phyloP scores from a whole-genome alignment of 2,888 invertebrate species.

The Thereva nobilitata region DNA sequence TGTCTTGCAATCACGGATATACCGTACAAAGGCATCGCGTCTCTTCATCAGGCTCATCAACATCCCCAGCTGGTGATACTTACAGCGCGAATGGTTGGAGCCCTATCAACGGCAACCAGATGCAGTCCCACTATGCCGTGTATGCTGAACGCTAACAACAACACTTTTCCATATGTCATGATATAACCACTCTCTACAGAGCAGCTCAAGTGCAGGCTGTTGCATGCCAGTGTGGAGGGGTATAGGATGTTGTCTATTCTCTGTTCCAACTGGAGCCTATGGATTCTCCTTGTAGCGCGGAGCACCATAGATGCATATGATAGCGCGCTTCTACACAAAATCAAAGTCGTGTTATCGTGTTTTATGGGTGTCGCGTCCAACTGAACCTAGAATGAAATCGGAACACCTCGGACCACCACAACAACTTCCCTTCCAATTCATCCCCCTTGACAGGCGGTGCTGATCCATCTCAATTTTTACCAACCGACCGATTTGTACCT shows the following conservation, averaged over 20 bases:
- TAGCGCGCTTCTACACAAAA: constrained; percentile 30
- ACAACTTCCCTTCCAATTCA: neutral
- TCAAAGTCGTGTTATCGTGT: constrained; percentile 33
- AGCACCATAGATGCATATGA: constrained; percentile 38
- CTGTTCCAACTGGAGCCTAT: constrained; percentile 7
- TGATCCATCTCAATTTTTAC: no score
- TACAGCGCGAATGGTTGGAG: constrained; percentile 8
- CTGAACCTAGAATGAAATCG: neutral
- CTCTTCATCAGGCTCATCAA: constrained; percentile 34
- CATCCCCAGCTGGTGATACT: constrained; percentile 15
- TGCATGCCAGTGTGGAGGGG: constrained; percentile 3
- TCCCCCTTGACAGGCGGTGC: no score
- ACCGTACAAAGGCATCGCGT: constrained; percentile 5
- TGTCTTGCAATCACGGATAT: constrained; percentile 29
- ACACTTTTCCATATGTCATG: constrained; percentile 9
- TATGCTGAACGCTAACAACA: constrained; percentile 1
- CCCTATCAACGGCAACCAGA: no score
- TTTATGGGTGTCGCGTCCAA: constrained; percentile 8
- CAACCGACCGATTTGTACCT: no score
- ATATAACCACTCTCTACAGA: neutral
- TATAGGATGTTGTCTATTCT: constrained; percentile 1
- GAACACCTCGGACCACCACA: neutral
- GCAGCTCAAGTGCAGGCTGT: constrained; percentile 8
- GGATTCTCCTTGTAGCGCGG: neutral
- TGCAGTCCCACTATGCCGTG: no score